A percentile compares a stretch with the other conserved stretches of the same genome.
Evolutionary conservation across 2,888 invertebrate genomes (phyloP).

Genomic region (Luperina testacea): DNA sequence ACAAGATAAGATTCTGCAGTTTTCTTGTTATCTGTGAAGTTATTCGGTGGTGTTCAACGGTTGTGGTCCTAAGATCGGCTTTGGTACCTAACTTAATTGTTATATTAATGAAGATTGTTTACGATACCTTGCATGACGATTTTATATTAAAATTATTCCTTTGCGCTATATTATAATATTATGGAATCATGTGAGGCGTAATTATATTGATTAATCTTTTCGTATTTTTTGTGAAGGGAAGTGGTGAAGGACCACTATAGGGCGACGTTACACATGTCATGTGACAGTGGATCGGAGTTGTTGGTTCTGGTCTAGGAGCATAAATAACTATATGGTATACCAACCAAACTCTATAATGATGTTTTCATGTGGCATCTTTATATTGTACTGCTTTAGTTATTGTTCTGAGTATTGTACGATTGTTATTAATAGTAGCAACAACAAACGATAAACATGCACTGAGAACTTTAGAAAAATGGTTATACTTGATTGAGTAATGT

Average conservation of each 20-base stretch:
- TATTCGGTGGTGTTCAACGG: not conserved
- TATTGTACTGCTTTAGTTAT: no score
- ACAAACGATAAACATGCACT: no score
- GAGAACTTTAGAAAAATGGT: no score
- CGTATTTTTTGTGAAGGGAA: not conserved
- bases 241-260: not conserved
- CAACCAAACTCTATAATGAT: no score
- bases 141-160: not conserved
- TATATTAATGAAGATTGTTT: not conserved
- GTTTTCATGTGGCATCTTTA: no score
- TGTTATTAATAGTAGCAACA: no score
- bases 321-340: not conserved
- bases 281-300: not conserved
- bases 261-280: not conserved
- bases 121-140: conserved; percentile 23
- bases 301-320: not conserved
- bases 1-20: not conserved
- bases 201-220: conserved; percentile 7
- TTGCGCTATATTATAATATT: not conserved
- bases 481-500: no score
- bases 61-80: not conserved
- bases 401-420: no score
- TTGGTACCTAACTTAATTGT: not conserved
- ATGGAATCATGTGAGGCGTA: not conserved
- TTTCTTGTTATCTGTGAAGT: not conserved